Base-by-base conservation (phyloP, 2,113 vertebrate genomes). In the Picathartes gymnocephalus region DNA sequence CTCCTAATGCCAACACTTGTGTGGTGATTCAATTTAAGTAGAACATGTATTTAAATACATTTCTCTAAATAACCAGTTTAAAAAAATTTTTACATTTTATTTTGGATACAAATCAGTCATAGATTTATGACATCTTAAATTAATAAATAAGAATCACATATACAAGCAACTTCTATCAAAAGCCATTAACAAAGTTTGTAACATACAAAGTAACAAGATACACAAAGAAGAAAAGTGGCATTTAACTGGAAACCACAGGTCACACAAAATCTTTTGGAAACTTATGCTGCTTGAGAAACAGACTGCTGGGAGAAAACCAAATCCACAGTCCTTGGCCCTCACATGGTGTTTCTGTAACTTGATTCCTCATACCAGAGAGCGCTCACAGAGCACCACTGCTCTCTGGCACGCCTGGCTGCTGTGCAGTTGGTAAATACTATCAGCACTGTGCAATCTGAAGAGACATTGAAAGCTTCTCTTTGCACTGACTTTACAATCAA, bases 321-420 rank as follows among this genome's bases (percentile, higher is more conserved):
- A 54, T 9, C 31, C 68, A 23, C 7, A 44, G 44, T 22, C 25
- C 62, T n/a, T 37, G 31, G 22, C 22, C 31, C 33, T 69, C 44
- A 50, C 2, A 47, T 0, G 7, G 33, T 39, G 21, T 48, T 82
- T 62, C 39, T 68, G 79, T 60, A 88, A 88, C 0, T 0, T 1
- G 23, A 47, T 44, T 76, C 66, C 47, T 73, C 61, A n/a, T 8
- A 31, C 0, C 10, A 57, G 37, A 35, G 37, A 4, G 23, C 31
- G 42, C 54, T 58, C 45, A 50, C 10, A 40, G 33, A 16, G 31
- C 5, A 47, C 30, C 21, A 9, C 37, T 18, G 81, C 40, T 47
- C 50, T n/a, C 69, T 73, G 28, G 30, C 87, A 71, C 40, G n/a
- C 57, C 37, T 35, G 28, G 3, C 0, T 69, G 62, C 53, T 39